Percentiles rank a stretch among this genome's conserved stretches.
These are phyloP conservation scores for Craseonycteris thonglongyai DNA, from an alignment of 2,113 vertebrate genomes.

Conservation along the genomic window DNA sequence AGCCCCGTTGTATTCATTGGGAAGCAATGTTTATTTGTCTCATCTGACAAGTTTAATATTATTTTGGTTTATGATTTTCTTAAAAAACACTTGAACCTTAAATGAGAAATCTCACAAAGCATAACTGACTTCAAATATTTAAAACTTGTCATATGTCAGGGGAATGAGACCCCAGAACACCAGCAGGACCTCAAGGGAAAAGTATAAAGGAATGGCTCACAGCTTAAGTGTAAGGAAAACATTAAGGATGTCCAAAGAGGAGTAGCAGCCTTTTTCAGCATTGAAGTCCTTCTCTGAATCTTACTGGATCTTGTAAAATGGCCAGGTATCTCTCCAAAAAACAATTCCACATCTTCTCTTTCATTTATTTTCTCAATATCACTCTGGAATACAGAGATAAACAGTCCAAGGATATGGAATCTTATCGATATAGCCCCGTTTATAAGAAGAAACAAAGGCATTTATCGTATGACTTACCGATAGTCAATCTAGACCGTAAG, in stretches of 20 bases:
- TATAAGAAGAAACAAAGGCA: not conserved
- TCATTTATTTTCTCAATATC: not conserved
- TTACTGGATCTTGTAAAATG: not conserved
- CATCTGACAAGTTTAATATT: not conserved
- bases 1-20: not conserved
- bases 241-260: not conserved
- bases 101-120: not conserved
- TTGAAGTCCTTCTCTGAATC: not conserved
- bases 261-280: not conserved
- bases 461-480: not conserved
- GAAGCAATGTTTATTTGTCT: not conserved
- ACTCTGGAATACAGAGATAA: not conserved
- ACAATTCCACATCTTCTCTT: not conserved
- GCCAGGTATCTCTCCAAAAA: not conserved
- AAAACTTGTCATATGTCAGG: not conserved
- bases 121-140: not conserved
- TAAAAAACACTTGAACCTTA: slow-evolving; percentile 9
- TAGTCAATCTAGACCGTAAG: not conserved
- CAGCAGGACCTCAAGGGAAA: not conserved
- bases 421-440: not conserved
- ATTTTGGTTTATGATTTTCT: not conserved
- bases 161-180: not conserved
- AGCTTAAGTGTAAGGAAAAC: not conserved
- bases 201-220: not conserved
- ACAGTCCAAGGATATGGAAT: not conserved